phyloP scores from a whole-genome alignment of 2,888 invertebrate species.

The Andrena bicolor region DNA sequence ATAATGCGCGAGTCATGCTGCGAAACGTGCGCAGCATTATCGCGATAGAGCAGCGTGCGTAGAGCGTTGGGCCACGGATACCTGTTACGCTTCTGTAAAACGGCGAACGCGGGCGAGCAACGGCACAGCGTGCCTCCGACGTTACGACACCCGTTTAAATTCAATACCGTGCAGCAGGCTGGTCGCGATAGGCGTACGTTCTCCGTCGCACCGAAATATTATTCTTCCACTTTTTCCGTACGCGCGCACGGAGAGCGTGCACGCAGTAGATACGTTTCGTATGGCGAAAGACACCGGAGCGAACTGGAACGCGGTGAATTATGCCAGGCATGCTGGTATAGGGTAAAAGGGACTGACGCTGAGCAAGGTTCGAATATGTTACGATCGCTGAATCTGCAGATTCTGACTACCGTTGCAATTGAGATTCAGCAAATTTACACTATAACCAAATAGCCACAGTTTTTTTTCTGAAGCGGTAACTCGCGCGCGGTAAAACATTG shows the following conservation, averaged over 20 bases:
- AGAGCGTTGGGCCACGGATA: conserved; percentile 36
- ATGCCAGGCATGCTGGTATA: conserved; percentile 4
- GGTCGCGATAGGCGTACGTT: conserved; percentile 23
- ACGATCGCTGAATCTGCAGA: too few species aligned
- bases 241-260: conserved; percentile 4
- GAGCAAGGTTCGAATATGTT: too few species aligned
- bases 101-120: conserved; percentile 19
- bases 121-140: conserved; percentile 22
- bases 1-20: conserved; percentile 15
- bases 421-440: too few species aligned
- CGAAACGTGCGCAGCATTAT: conserved; percentile 44
- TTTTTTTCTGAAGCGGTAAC: too few species aligned
- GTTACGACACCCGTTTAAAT: conserved; percentile 50
- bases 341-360: conserved; percentile 20
- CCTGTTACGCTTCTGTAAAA: conserved; percentile 51
- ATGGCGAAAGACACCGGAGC: conserved; percentile 20
- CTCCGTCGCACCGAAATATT: conserved; percentile 38
- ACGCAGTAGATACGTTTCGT: not conserved
- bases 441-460: too few species aligned
- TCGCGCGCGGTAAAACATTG: too few species aligned
- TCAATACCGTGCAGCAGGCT: conserved; percentile 29
- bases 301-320: conserved; percentile 27
- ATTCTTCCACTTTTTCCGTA: conserved; percentile 16
- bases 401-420: too few species aligned
- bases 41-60: conserved; percentile 14